These are phyloP conservation scores for Melanaphis sacchari DNA, from an alignment of 1,140 invertebrate genomes.

Conservation along the genomic window DNA sequence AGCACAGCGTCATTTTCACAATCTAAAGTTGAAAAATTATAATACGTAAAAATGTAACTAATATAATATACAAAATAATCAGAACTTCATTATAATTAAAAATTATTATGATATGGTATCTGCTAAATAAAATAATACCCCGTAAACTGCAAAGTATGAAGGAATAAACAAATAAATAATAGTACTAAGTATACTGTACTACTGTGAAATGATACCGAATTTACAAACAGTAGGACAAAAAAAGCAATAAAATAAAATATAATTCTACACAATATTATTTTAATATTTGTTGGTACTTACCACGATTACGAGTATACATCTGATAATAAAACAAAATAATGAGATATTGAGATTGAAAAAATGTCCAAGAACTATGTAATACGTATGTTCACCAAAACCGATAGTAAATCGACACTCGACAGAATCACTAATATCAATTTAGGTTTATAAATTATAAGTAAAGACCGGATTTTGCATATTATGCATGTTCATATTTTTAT, in stretches of 20 bases:
- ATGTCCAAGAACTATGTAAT: too few relatives aligned
- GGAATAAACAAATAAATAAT: not conserved
- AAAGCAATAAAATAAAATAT: too few relatives aligned
- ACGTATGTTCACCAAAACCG: too few relatives aligned
- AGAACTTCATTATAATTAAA: not conserved
- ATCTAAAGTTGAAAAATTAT: not conserved
- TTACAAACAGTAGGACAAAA: too few relatives aligned
- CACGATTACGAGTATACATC: too few relatives aligned
- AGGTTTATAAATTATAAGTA: not conserved
- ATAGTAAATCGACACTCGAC: not conserved
- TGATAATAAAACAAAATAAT: too few relatives aligned
- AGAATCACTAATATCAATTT: not conserved
- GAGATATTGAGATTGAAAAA: too few relatives aligned
- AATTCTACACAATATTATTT: too few relatives aligned
- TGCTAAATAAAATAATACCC: not conserved
- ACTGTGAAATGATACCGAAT: not conserved
- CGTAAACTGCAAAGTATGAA: not conserved
- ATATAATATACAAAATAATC: not conserved
- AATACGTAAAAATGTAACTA: too few relatives aligned
- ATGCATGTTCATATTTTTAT: too few relatives aligned
- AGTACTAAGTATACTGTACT: not conserved
- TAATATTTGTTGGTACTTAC: too few relatives aligned
- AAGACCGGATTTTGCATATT: too few relatives aligned
- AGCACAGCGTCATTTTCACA: not conserved
- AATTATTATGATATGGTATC: not conserved